Base-by-base conservation (phyloP, 2,113 vertebrate species). In the Micronycteris hirsuta region DNA sequence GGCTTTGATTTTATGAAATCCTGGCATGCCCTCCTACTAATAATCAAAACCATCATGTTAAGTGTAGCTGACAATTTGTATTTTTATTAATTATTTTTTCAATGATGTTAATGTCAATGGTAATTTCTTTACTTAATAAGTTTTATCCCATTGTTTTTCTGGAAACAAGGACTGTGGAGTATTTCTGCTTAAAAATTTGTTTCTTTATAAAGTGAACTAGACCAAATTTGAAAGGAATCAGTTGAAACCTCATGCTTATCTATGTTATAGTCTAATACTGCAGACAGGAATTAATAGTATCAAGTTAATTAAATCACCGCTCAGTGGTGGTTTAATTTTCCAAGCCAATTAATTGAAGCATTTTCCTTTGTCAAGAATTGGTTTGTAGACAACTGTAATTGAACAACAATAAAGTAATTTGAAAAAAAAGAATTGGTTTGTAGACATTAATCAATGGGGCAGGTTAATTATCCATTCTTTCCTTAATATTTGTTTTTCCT, bases 291-390 rank as follows among this genome's bases (percentile, higher is more conserved):
- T 95, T 68, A 71, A 26, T 63, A 49, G 20, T 38, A 24, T 58
- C 54, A 68, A 28, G 15, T n/a, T 73, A 47, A 73, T 95, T 93
- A 93, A 91, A 67, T 81, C n/a, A 45, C 54, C 61, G 45, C 82
- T 49, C 26, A 83, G 7, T 89, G 16, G 67, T 36, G n/a, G 52
- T 74, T 43, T 87, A 28, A 16, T 89, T 94, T 93, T 89, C 47
- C n/a, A 22, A 41, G 71, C 33, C 26, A 89, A 2, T 54, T 86
- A 41, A 91, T 68, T 70, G 47, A 38, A 41, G 16, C 17, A 76
- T 84, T 95, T 86, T 80, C 36, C 14, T 84, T 88, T 91, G 49
- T 94, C 47, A 80, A 31, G 41, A 93, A n/a, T n/a, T n/a, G n/a
- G n/a, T n/a, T n/a, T n/a, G n/a, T n/a, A n/a, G n/a, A n/a, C n/a